phyloP scores from a whole-genome alignment of 2,888 invertebrate genomes.

The Cyaniris semiargus region DNA sequence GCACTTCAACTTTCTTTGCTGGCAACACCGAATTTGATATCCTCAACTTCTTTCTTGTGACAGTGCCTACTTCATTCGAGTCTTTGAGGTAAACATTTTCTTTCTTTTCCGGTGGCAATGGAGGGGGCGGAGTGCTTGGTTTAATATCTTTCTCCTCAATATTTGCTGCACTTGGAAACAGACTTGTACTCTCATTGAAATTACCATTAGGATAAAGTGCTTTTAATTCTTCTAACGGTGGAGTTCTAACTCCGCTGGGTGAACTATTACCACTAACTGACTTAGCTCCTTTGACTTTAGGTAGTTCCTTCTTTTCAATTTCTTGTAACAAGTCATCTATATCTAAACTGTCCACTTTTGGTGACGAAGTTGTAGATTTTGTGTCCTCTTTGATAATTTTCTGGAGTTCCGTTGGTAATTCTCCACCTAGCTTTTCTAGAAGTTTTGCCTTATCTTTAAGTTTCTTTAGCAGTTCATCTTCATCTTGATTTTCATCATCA shows the following conservation, averaged over 20 bases:
- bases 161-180: conserved; percentile 51
- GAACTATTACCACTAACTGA: conserved; percentile 51
- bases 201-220: conserved; percentile 52
- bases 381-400: conserved; percentile 66
- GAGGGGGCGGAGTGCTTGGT: conserved; percentile 41
- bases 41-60: conserved; percentile 63
- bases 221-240: conserved; percentile 51
- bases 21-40: conserved; percentile 71
- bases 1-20: conserved; percentile 58
- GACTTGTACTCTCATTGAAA: conserved; percentile 45
- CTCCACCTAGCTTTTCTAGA: conserved; percentile 77
- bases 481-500: conserved; percentile 67
- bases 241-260: conserved; percentile 51
- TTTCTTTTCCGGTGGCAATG: conserved; percentile 47
- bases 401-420: conserved; percentile 72
- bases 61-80: conserved; percentile 53
- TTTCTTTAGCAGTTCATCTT: conserved; percentile 57
- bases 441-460: conserved; percentile 76
- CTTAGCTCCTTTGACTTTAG: conserved; percentile 52
- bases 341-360: conserved; percentile 51
- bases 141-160: conserved; percentile 48
- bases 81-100: conserved; percentile 64
- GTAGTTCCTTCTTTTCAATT: conserved; percentile 69
- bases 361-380: conserved; percentile 51
- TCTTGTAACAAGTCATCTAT: conserved; percentile 69